These are phyloP conservation scores for Ctenosaura bakeri DNA, from an alignment of 2,797 vertebrate genomes.

Conservation along the genomic window DNA sequence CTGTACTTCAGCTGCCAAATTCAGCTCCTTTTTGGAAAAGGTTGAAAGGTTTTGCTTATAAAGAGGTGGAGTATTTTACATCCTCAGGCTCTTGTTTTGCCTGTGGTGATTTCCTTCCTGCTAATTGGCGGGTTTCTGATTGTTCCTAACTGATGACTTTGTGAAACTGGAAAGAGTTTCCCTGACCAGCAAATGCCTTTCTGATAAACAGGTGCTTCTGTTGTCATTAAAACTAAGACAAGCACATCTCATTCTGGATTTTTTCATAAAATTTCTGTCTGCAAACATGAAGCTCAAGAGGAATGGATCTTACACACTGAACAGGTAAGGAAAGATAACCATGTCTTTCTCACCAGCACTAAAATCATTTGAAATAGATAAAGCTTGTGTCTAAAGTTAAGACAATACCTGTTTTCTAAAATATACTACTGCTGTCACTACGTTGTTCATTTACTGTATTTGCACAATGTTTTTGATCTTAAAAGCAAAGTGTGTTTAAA, in stretches of 20 bases:
- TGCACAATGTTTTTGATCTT: background rate
- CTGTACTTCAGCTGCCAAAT: background rate
- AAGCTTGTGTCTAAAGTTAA: slow-evolving; percentile 35
- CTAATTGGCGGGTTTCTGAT: slow-evolving; percentile 56
- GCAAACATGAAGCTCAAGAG: slow-evolving; percentile 87
- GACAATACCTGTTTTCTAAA: background rate
- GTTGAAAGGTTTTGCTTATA: slow-evolving; percentile 1
- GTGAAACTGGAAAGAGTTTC: slow-evolving; percentile 74
- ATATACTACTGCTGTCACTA: background rate
- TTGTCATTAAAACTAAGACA: slow-evolving; percentile 65
- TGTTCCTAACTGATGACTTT: slow-evolving; percentile 73
- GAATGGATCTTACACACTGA: slow-evolving; percentile 89
- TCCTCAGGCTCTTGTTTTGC: slow-evolving; percentile 65
- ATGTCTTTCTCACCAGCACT: slow-evolving; percentile 5
- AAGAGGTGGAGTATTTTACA: slow-evolving; percentile 52
- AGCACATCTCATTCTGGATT: slow-evolving; percentile 83
- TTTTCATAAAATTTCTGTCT: slow-evolving; percentile 85
- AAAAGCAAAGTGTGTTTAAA: background rate
- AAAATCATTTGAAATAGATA: background rate
- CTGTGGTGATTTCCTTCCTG: slow-evolving; percentile 74
- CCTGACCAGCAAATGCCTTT: slow-evolving; percentile 51
- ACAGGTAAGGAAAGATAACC: slow-evolving; percentile 82
- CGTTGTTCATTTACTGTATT: background rate
- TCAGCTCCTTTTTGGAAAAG: slow-evolving; percentile 28
- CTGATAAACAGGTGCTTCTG: slow-evolving; percentile 72